Base-by-base conservation (phyloP, 2,888 invertebrate species). In the Prosapia bicincta region DNA sequence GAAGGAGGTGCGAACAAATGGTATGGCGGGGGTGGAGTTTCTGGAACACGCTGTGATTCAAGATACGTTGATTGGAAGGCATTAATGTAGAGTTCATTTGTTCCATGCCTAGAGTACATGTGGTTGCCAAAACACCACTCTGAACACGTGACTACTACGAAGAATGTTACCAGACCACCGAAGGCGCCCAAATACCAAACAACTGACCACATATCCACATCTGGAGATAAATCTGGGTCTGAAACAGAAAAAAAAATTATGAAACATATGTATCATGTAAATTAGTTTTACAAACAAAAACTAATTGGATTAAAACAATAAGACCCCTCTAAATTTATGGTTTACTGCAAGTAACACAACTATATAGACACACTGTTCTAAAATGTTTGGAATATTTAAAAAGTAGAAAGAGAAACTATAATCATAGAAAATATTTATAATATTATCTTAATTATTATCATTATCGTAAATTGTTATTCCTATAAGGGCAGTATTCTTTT, bases 171-270 rank as follows among this genome's bases (percentile, higher is more conserved):
- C 24, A 89, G 83, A 0, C 88, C 88, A 3, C 88, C 88, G 80
- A 88, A 88, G 1, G 88, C 88, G 1, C 88, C 88, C 71, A 88
- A 85, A 84, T 88, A 88, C 88, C 88, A 88, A 6, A 88, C 84
- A 72, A 88, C 86, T 26, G 88, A 88, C 88, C 88, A 88, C 0
- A 88, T 86, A 80, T 88, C 87, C 80, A 86, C 79, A 54, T 79
- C 81, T 43, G 75, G 76, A 10, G 13, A 72, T 66, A 30, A 69
- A 10, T 79, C 71, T 71, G 79, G 80, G 71, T 80, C 82, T 83
- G 80, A 7, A 82, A 81, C 66, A 32, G 26, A 72, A 23, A 65
- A 79, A 77, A 73, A 77, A 78, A 75, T 30, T 30, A 30, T 30
- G 9, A 30, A 30, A n/a, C n/a, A n/a, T n/a, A n/a, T n/a, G n/a